phyloP scores from a whole-genome alignment of 2,113 vertebrate species.

The Dasypus novemcinctus region DNA sequence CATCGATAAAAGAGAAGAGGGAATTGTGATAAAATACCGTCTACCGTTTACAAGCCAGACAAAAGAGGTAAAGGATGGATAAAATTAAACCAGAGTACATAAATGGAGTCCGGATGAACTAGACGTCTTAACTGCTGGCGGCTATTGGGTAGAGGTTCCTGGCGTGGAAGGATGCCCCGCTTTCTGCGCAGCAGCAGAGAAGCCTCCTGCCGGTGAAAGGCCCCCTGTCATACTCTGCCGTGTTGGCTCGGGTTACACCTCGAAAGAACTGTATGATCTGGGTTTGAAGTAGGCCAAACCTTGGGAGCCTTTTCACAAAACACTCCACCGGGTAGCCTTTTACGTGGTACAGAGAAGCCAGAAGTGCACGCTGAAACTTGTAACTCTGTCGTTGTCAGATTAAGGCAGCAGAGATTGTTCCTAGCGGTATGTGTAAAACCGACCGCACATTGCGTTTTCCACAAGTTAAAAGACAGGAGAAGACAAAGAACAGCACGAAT shows the following conservation, averaged over 20 bases:
- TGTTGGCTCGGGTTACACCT: slow-evolving; percentile 97
- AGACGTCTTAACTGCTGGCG: slow-evolving; percentile 94
- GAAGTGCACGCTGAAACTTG: slow-evolving; percentile 96
- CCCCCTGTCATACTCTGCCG: slow-evolving; percentile 90
- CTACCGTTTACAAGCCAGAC: slow-evolving; percentile 94
- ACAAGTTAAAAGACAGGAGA: slow-evolving; percentile 94
- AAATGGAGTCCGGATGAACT: slow-evolving; percentile 93
- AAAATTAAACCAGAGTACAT: slow-evolving; percentile 98
- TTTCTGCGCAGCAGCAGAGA: slow-evolving; percentile 94
- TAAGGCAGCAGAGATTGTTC: slow-evolving; percentile 94
- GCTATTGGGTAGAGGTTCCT: slow-evolving; percentile 95
- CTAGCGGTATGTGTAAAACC: slow-evolving; percentile 95
- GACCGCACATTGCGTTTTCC: slow-evolving; percentile 95
- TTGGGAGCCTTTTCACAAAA: slow-evolving; percentile 94
- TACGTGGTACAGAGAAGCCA: slow-evolving; percentile 92
- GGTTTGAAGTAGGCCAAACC: slow-evolving; percentile 92
- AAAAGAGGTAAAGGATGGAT: slow-evolving; percentile 97
- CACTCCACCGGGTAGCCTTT: slow-evolving; percentile 89
- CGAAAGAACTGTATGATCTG: slow-evolving; percentile 95
- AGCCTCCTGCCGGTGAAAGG: slow-evolving; percentile 86
- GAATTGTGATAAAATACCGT: slow-evolving; percentile 97
- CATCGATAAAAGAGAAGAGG: slow-evolving; percentile 95
- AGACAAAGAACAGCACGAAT: slow-evolving; percentile 95
- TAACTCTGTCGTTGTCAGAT: slow-evolving; percentile 96
- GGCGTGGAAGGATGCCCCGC: slow-evolving; percentile 98